phyloP scores from a whole-genome alignment of 1,140 invertebrate species.

The Aphaenogaster rudis region DNA sequence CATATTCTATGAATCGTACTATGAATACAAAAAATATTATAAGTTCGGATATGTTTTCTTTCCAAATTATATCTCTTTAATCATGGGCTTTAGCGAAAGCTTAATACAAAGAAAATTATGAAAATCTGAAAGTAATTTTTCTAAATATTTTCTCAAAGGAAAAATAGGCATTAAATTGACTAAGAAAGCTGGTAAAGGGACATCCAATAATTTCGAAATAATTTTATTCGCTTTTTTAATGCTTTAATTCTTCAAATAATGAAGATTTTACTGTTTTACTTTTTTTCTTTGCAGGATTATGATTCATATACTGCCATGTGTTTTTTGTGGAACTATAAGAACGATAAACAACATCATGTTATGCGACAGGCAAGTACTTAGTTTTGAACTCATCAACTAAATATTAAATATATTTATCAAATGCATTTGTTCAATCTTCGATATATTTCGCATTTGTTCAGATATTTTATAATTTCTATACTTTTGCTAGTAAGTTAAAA shows the following conservation, averaged over 20 bases:
- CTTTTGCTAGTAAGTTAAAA: not conserved
- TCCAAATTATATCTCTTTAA: not conserved
- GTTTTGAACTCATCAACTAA: not conserved
- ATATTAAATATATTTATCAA: not conserved
- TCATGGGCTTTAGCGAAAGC: not conserved
- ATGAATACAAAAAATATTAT: too few species aligned
- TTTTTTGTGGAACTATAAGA: slow-evolving; percentile 85
- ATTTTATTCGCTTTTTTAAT: not conserved
- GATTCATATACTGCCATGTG: slow-evolving; percentile 83
- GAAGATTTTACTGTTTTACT: not conserved
- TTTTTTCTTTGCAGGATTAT: slow-evolving; percentile 33
- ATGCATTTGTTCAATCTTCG: not conserved
- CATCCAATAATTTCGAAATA: not conserved
- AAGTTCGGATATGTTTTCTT: not conserved
- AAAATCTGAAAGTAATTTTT: not conserved
- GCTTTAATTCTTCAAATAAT: slow-evolving; percentile 58
- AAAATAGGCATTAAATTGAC: not conserved
- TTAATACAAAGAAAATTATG: not conserved
- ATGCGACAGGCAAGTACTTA: slow-evolving; percentile 81
- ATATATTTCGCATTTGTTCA: not conserved
- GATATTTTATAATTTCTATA: not conserved
- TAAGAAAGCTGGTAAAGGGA: not conserved
- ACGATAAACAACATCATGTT: slow-evolving; percentile 80
- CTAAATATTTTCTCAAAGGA: not conserved
- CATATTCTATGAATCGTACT: too few species aligned